These are phyloP conservation scores for Pseudochaenichthys georgianus DNA, from an alignment of 2,797 vertebrate genomes.

Conservation along the genomic window DNA sequence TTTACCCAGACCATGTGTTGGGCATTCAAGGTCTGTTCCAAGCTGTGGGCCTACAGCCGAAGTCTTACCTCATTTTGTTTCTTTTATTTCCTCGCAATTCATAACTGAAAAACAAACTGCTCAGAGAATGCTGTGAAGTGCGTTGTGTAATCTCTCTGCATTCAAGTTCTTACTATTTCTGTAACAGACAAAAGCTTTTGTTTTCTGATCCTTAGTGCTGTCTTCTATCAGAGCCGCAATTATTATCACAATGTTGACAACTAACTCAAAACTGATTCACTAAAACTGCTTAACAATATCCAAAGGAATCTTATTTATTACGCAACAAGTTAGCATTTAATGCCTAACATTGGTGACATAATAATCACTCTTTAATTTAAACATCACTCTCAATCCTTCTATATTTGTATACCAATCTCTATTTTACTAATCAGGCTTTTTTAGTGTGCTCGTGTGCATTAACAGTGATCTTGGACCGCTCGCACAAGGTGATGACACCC, in stretches of 20 bases:
- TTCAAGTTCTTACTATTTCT: not conserved
- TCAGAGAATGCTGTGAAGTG: conserved; percentile 3
- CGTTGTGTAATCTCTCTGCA: not conserved
- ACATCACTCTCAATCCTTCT: too few relatives aligned
- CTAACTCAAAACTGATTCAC: not conserved
- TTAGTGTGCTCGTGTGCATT: too few relatives aligned
- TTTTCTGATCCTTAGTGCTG: too few relatives aligned
- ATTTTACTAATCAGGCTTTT: too few relatives aligned
- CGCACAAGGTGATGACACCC: not conserved
- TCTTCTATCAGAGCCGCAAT: not conserved
- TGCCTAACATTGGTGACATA: not conserved
- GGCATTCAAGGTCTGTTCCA: not conserved
- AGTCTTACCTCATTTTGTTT: not conserved
- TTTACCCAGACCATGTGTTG: not conserved
- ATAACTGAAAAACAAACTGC: not conserved
- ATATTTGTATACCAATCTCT: too few relatives aligned
- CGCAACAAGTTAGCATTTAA: too few relatives aligned
- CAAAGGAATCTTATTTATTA: not conserved
- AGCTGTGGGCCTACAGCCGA: not conserved
- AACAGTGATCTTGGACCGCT: too few relatives aligned
- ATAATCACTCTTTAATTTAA: not conserved
- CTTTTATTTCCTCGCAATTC: not conserved
- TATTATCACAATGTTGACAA: not conserved
- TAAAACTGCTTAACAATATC: not conserved
- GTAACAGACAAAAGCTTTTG: not conserved